A percentile compares a stretch with the other conserved stretches of the same genome.
phyloP scores from a whole-genome alignment of 2,797 vertebrate genomes.

The Micromesistius poutassou region DNA sequence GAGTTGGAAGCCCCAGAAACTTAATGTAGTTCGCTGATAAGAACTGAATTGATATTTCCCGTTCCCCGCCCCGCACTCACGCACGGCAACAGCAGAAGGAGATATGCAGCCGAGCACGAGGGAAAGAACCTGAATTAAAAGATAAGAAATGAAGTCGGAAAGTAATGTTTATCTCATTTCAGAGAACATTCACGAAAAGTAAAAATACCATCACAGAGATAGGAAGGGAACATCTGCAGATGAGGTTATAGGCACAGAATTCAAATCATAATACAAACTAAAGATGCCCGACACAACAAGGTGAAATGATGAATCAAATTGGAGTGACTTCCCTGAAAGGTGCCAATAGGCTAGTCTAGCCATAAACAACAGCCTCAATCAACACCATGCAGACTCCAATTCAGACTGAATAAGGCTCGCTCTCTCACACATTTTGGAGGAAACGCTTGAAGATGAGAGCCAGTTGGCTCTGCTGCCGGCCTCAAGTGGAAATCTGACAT shows the following conservation, averaged over 20 bases:
- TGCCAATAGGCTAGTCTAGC: not conserved
- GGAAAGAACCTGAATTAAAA: slow-evolving; percentile 45
- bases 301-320: not conserved
- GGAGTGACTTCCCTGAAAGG: not conserved
- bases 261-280: not conserved
- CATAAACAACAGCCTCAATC: slow-evolving; percentile 13
- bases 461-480: not conserved
- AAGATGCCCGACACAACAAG: slow-evolving; percentile 3
- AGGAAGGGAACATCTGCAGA: slow-evolving; percentile 27
- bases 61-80: not conserved
- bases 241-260: slow-evolving; percentile 5
- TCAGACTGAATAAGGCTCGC: not conserved
- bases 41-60: slow-evolving; percentile 43
- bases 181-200: slow-evolving; percentile 38
- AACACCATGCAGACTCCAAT: not conserved
- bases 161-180: slow-evolving; percentile 47
- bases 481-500: not conserved
- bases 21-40: slow-evolving; percentile 59
- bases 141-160: slow-evolving; percentile 41
- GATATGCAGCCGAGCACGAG: not conserved
- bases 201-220: slow-evolving; percentile 21
- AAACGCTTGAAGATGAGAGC: not conserved
- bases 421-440: not conserved
- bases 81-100: not conserved
- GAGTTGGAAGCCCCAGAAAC: slow-evolving; percentile 41